Conservation (phyloP, 2,888 invertebrate species). For the Polyommatus iphigenia region DNA sequence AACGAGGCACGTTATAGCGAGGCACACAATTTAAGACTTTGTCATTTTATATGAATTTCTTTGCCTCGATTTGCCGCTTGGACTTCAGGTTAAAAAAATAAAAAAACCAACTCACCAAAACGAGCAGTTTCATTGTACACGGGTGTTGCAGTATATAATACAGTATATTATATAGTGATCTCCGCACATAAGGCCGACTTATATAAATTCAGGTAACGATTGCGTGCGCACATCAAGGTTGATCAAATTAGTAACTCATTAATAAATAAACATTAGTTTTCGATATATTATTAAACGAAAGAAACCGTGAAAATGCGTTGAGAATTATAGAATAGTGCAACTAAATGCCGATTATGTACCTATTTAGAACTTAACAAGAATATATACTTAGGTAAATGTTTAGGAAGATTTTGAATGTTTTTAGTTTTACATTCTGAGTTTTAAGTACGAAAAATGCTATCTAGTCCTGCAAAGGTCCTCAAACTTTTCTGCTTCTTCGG, state of each 20-base stretch:
- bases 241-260: neutral
- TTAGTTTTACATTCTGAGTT: too few relatives aligned
- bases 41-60: too few relatives aligned
- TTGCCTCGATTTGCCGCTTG: too few relatives aligned
- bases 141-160: neutral
- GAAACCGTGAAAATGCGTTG: neutral
- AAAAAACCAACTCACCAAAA: constrained; percentile 37
- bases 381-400: too few relatives aligned
- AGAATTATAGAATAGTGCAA: neutral
- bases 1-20: too few relatives aligned
- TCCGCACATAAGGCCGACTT: neutral
- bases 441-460: too few relatives aligned
- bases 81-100: neutral
- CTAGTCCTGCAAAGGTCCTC: too few relatives aligned
- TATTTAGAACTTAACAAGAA: too few relatives aligned
- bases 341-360: too few relatives aligned
- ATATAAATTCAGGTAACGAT: neutral
- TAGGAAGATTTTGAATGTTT: too few relatives aligned
- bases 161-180: neutral
- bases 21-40: too few relatives aligned
- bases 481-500: too few relatives aligned
- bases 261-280: constrained; percentile 7
- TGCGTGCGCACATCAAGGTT: constrained; percentile 18
- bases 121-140: constrained; percentile 36
- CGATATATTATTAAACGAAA: constrained; percentile 8